These are phyloP conservation scores for Balaeniceps rex DNA, from an alignment of 2,113 vertebrate genomes.

Conservation along the genomic window DNA sequence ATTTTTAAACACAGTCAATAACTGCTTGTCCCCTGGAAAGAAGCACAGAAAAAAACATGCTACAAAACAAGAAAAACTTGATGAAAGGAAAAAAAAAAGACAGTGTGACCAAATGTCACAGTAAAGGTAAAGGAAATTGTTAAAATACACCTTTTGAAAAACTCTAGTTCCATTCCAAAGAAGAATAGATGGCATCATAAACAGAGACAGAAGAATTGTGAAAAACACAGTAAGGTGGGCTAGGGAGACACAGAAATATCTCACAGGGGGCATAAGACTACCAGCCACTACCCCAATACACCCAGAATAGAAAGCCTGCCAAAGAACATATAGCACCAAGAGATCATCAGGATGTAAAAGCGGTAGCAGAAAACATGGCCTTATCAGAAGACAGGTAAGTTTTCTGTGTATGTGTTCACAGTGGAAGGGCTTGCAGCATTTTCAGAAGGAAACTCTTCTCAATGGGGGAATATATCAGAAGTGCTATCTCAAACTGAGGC, in stretches of 20 bases:
- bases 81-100: neutral
- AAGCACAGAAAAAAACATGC: neutral
- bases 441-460: neutral
- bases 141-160: neutral
- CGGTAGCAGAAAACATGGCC: neutral
- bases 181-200: neutral
- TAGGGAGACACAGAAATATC: neutral
- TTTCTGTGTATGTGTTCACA: neutral
- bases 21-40: neutral
- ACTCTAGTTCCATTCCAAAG: neutral
- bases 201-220: neutral
- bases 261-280: neutral
- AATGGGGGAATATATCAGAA: neutral
- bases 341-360: neutral
- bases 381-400: neutral
- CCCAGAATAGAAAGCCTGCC: fast-evolving
- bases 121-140: neutral
- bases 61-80: neutral
- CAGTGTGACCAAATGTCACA: neutral
- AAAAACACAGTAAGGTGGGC: neutral
- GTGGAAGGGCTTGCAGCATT: neutral
- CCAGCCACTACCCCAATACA: neutral
- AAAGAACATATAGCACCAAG: neutral
- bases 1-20: neutral
- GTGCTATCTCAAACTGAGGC: neutral